These are phyloP conservation scores for Microctenopoma lineatum DNA, from an alignment of 2,797 vertebrate species.

Conservation along the genomic window DNA sequence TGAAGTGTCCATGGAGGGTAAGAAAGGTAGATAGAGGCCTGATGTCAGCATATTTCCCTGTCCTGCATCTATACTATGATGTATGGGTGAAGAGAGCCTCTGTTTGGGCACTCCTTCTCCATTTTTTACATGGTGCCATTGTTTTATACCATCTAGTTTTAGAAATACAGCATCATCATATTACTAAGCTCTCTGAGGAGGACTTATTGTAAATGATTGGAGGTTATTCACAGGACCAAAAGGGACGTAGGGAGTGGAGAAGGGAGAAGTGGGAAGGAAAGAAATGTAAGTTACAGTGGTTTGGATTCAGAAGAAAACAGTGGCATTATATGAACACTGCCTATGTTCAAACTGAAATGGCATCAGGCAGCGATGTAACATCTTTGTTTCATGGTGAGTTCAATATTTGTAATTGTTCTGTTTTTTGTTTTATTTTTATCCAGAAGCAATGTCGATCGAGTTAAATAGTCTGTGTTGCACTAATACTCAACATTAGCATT, in stretches of 20 bases:
- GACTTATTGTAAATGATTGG: constrained; percentile 80
- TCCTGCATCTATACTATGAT: constrained; percentile 76
- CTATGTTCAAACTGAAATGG: constrained; percentile 41
- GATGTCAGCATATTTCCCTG: constrained; percentile 81
- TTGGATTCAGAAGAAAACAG: constrained; percentile 44
- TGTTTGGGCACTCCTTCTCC: constrained; percentile 62
- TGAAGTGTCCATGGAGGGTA: constrained; percentile 83
- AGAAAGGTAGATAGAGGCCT: constrained; percentile 75
- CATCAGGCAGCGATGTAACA: constrained; percentile 43
- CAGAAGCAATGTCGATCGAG: constrained; percentile 56
- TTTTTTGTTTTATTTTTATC: constrained; percentile 55
- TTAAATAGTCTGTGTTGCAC: constrained; percentile 40
- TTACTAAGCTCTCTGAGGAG: constrained; percentile 74
- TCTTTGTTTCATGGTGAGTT: constrained; percentile 45
- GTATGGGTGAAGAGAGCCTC: constrained; percentile 67
- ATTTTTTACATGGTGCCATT: constrained; percentile 72
- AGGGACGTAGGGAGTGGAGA: constrained; percentile 46
- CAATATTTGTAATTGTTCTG: constrained; percentile 65
- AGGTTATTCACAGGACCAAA: constrained; percentile 75
- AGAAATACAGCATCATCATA: constrained; percentile 81
- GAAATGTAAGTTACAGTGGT: constrained; percentile 23
- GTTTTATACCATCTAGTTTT: constrained; percentile 80
- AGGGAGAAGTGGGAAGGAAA: constrained; percentile 12
- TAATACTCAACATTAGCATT: constrained; percentile 39
- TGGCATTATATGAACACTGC: constrained; percentile 20